phyloP scores from a whole-genome alignment of 2,113 vertebrate genomes.

The Anthoscopus minutus region DNA sequence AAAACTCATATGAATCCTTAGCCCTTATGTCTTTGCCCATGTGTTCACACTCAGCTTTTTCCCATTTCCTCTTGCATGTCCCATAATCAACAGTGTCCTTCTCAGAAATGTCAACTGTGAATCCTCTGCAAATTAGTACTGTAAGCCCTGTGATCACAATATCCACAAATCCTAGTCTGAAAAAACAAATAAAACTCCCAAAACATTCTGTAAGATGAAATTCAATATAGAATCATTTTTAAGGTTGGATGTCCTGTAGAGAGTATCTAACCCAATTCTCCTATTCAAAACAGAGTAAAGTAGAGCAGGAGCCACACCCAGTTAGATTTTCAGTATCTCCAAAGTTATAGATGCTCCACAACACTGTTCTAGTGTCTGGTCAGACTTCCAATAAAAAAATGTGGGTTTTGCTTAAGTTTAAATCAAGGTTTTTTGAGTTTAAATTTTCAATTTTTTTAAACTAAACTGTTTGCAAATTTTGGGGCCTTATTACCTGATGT shows the following conservation, averaged over 20 bases:
- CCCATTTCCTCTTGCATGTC: background rate
- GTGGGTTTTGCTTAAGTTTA: background rate
- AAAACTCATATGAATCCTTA: background rate
- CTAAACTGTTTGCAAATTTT: background rate
- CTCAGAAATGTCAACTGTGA: background rate
- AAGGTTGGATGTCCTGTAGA: background rate
- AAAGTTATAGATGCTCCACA: background rate
- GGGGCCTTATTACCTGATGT: background rate
- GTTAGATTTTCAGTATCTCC: background rate
- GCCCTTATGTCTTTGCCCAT: background rate
- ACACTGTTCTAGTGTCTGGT: background rate
- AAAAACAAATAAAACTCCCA: background rate
- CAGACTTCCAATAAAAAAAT: background rate
- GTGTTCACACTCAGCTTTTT: background rate
- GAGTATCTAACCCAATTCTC: background rate
- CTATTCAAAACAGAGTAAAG: background rate
- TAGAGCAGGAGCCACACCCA: background rate
- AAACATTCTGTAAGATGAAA: background rate
- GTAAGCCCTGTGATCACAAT: background rate
- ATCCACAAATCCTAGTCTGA: background rate
- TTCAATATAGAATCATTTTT: background rate
- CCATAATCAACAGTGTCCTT: background rate
- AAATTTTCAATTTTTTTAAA: background rate
- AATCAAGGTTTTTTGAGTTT: background rate
- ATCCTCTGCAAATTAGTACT: background rate